phyloP scores from a whole-genome alignment of 1,140 invertebrate species.

The Cecropterus lyciades region DNA sequence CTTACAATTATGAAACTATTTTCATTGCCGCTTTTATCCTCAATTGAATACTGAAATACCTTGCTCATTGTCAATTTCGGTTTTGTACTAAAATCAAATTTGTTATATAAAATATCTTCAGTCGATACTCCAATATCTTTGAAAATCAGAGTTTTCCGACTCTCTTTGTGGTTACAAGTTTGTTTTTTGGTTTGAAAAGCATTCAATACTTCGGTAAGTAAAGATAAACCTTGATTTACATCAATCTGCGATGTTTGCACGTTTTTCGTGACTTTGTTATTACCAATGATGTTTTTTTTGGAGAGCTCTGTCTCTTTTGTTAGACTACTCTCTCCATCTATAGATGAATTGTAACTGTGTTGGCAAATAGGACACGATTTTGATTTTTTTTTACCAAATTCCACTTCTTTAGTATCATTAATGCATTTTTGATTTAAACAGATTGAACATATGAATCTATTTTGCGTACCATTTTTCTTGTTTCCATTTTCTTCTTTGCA shows the following conservation, averaged over 20 bases:
- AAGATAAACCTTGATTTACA: conserved; percentile 54
- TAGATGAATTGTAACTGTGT: conserved; percentile 27
- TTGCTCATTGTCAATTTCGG: conserved; percentile 52
- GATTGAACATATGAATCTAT: conserved; percentile 62
- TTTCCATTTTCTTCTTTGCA: no score
- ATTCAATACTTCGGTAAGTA: conserved; percentile 69
- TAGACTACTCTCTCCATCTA: conserved; percentile 24
- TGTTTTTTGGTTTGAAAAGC: conserved; percentile 69
- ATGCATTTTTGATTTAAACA: conserved; percentile 54
- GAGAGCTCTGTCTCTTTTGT: conserved; percentile 32
- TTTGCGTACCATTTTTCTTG: conserved; percentile 36
- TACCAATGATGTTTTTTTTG: conserved; percentile 5
- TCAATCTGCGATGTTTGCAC: conserved; percentile 58
- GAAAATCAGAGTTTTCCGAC: conserved; percentile 45
- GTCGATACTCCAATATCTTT: conserved; percentile 60
- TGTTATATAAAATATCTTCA: no score
- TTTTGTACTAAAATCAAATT: conserved; percentile 17
- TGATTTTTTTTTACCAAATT: conserved; percentile 42
- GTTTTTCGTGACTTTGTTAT: conserved; percentile 39
- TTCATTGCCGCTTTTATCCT: conserved; percentile 38
- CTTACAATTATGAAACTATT: conserved; percentile 56
- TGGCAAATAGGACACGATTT: conserved; percentile 58
- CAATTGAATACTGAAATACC: conserved; percentile 55
- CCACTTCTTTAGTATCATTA: conserved; percentile 37
- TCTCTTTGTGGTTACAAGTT: conserved; percentile 36